Percentiles rank a stretch among this genome's conserved stretches.
Conservation (phyloP, 2,797 vertebrate genomes). For the Cephalopachus bancanus region DNA sequence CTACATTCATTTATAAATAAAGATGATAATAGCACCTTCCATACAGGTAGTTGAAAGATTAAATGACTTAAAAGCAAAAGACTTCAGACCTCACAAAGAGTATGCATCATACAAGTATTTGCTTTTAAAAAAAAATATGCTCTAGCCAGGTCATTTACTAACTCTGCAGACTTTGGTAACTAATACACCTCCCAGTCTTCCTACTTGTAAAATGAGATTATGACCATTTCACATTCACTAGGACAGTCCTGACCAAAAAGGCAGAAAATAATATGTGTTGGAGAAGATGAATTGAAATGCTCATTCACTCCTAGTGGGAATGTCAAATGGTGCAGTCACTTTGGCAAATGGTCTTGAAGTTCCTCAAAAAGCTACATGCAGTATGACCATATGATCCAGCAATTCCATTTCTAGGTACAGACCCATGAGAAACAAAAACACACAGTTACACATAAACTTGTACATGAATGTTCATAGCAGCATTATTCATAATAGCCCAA, state of each 20-base stretch:
- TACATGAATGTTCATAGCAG: not conserved
- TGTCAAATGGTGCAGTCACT: not conserved
- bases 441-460: not conserved
- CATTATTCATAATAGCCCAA: not conserved
- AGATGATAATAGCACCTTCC: not conserved
- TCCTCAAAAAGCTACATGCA: not conserved
- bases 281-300: not conserved
- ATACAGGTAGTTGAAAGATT: not conserved
- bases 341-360: not conserved
- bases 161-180: not conserved
- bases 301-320: not conserved
- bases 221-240: not conserved
- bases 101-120: not conserved
- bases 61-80: not conserved
- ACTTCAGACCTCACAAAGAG: not conserved
- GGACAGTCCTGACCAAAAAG: not conserved
- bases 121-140: not conserved
- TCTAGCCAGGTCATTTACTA: not conserved
- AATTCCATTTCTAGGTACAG: not conserved
- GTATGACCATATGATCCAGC: not conserved
- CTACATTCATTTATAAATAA: not conserved
- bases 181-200: not conserved
- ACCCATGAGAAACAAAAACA: not conserved
- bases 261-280: not conserved
- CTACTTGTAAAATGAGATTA: not conserved